A percentile compares a stretch with the other conserved stretches of the same genome.
Conservation (phyloP, 1,140 invertebrate genomes). For the Plectrocnemia conspersa region DNA sequence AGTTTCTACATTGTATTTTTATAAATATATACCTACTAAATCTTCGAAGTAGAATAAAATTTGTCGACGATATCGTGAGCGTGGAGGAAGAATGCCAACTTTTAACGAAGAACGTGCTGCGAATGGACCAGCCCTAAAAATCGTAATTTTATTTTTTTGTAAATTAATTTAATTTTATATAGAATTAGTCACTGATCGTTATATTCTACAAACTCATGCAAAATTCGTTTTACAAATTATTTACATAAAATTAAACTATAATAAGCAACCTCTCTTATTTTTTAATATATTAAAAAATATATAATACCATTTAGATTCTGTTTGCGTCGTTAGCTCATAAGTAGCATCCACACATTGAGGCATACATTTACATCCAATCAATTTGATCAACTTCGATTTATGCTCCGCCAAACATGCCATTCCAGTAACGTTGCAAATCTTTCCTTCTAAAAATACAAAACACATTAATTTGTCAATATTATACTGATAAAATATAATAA, state of each 20-base stretch:
- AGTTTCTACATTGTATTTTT: not conserved
- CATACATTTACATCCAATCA: slow-evolving; percentile 39
- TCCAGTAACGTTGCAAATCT: slow-evolving; percentile 41
- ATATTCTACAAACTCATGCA: no score
- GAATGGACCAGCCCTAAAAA: slow-evolving; percentile 38
- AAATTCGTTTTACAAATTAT: no score
- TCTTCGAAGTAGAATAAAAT: slow-evolving; percentile 57
- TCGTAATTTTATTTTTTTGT: not conserved
- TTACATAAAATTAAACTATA: no score
- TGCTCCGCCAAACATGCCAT: slow-evolving; percentile 42
- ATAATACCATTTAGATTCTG: slow-evolving; percentile 40
- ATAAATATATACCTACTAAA: slow-evolving; percentile 45
- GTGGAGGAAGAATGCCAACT: slow-evolving; percentile 42
- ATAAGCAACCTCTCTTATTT: not conserved
- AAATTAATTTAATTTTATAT: no score
- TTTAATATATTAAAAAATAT: no score
- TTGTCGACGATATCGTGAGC: slow-evolving; percentile 50
- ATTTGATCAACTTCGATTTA: slow-evolving; percentile 28
- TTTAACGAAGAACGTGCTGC: slow-evolving; percentile 36
- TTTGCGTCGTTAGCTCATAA: slow-evolving; percentile 39
- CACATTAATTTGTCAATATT: no score
- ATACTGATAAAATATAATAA: not conserved
- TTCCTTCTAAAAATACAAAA: slow-evolving; percentile 33
- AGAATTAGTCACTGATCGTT: no score
- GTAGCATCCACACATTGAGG: slow-evolving; percentile 44